phyloP scores from a whole-genome alignment of 2,113 vertebrate species.

The Microcebus ravelobensis region DNA sequence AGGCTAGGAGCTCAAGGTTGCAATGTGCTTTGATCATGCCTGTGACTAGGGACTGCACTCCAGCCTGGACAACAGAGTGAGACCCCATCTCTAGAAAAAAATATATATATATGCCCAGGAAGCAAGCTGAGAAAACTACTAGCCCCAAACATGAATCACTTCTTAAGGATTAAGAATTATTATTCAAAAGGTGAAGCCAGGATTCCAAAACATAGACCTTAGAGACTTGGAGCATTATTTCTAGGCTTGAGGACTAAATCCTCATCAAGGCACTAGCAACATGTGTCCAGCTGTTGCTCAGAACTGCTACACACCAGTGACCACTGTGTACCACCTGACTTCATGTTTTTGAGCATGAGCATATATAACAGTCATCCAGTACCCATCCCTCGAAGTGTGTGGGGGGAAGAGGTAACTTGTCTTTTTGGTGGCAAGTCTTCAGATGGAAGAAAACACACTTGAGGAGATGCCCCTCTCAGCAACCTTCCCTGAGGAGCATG shows the following conservation, averaged over 20 bases:
- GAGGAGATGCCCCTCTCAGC: neutral
- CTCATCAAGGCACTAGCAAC: neutral
- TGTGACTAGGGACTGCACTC: neutral
- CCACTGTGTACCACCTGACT: neutral
- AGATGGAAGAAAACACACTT: accelerated
- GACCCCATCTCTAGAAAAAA: neutral
- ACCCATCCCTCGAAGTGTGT: too few relatives aligned
- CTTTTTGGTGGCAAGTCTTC: neutral
- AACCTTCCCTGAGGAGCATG: neutral
- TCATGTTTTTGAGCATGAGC: neutral
- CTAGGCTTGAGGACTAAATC: neutral
- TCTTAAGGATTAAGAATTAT: neutral
- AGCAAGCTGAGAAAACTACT: neutral
- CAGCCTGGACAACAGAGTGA: neutral
- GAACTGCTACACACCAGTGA: neutral
- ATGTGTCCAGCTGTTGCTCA: neutral
- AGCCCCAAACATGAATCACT: too few relatives aligned
- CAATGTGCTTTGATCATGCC: neutral
- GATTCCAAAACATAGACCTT: neutral
- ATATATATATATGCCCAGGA: neutral
- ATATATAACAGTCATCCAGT: accelerated
- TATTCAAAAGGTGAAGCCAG: neutral
- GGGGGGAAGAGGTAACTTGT: neutral
- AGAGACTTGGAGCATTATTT: neutral
- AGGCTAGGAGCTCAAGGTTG: neutral